Evolutionary conservation across 2,888 invertebrate genomes (phyloP).

Genomic region (Tribolium freemani): DNA sequence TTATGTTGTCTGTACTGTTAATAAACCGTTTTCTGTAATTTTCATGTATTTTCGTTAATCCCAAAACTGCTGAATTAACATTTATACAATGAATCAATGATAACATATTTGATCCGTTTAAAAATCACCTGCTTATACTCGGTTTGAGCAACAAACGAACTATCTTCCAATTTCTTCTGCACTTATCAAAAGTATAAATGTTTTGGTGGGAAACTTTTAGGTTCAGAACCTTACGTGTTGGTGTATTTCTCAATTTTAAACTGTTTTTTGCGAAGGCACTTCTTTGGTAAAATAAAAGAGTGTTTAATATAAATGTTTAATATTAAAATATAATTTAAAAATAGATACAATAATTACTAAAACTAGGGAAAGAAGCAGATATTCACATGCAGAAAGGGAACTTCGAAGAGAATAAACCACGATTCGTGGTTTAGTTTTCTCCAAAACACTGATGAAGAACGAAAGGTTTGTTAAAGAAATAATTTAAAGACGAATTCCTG

Average conservation of each 20-base stretch:
- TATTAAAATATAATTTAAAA: constrained; percentile 63
- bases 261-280: too few species aligned
- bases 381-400: constrained; percentile 54
- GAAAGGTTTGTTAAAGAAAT: constrained; percentile 11
- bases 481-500: constrained; percentile 82
- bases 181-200: too few species aligned
- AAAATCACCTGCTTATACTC: too few species aligned
- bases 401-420: constrained; percentile 17
- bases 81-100: too few species aligned
- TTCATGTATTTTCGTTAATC: not conserved
- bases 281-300: constrained; percentile 1
- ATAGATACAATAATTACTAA: constrained; percentile 55
- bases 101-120: too few species aligned
- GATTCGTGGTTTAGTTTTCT: constrained; percentile 1
- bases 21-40: not conserved
- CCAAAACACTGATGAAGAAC: constrained; percentile 20
- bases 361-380: constrained; percentile 52
- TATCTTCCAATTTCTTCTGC: too few species aligned
- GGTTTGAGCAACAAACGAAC: too few species aligned
- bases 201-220: too few species aligned
- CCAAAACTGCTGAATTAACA: too few species aligned
- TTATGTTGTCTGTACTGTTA: not conserved
- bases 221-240: too few species aligned
- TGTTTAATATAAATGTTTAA: constrained; percentile 54
- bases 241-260: too few species aligned